These are phyloP conservation scores for Aporophyla nigra DNA, from an alignment of 2,888 invertebrate genomes.

Conservation along the genomic window DNA sequence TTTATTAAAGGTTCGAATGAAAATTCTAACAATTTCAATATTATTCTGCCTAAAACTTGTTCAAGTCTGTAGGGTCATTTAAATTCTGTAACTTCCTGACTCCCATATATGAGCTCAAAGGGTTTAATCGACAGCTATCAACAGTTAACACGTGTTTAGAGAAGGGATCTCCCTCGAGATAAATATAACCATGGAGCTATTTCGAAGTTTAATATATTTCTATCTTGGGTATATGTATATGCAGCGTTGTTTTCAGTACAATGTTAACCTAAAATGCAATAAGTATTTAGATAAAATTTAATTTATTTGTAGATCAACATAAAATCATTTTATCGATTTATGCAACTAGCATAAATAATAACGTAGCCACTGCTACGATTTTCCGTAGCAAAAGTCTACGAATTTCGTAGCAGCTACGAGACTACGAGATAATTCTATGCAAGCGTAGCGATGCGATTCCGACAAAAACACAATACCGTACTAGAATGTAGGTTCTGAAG, in stretches of 20 bases:
- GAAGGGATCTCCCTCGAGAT: constrained; percentile 42
- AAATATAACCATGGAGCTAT: constrained; percentile 6
- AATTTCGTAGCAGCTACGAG: constrained; percentile 40
- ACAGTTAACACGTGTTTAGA: constrained; percentile 51
- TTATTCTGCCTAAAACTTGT: background rate
- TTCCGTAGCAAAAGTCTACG: constrained; percentile 46
- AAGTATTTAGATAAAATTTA: background rate
- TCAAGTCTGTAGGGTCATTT: constrained; percentile 18
- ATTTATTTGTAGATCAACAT: background rate
- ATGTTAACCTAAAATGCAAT: background rate
- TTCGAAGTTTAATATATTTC: background rate
- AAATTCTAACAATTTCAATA: background rate
- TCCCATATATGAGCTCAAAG: constrained; percentile 38
- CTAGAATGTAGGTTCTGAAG: constrained; percentile 43
- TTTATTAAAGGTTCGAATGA: background rate
- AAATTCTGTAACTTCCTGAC: constrained; percentile 32
- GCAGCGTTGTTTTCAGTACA: background rate
- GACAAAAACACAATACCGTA: constrained; percentile 38
- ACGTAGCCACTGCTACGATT: constrained; percentile 14
- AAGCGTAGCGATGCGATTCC: constrained; percentile 28
- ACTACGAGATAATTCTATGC: constrained; percentile 42
- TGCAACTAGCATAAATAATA: background rate
- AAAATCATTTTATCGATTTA: background rate
- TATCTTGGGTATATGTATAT: too few species aligned
- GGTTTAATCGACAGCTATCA: constrained; percentile 57